Evolutionary conservation across 1,140 invertebrate genomes (phyloP).

Genomic region (Diabrotica undecimpunctata): DNA sequence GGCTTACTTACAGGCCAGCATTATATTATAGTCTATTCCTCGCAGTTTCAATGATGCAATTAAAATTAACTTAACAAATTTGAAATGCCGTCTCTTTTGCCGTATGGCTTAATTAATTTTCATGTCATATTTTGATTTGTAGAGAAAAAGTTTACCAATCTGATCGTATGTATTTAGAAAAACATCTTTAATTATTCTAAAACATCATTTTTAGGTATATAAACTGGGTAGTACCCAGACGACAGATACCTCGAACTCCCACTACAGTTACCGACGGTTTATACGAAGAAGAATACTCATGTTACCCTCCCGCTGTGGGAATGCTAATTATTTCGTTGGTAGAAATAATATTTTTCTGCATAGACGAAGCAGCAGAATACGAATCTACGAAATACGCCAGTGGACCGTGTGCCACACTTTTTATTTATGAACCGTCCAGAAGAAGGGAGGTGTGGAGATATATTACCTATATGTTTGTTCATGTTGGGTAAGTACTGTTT

Average conservation of each 20-base stretch:
- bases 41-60: too few relatives aligned
- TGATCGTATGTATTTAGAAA: too few relatives aligned
- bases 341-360: constrained; percentile 67
- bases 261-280: constrained; percentile 42
- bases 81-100: too few relatives aligned
- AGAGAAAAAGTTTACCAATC: too few relatives aligned
- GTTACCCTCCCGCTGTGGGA: constrained; percentile 79
- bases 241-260: constrained; percentile 8
- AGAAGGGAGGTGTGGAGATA: constrained; percentile 90
- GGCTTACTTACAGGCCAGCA: too few relatives aligned
- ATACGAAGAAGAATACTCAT: constrained; percentile 83
- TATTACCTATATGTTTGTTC: constrained; percentile 94
- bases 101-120: too few relatives aligned
- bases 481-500: constrained; percentile 73
- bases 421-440: constrained; percentile 88
- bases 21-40: too few relatives aligned
- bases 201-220: constrained; percentile 26
- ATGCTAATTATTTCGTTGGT: constrained; percentile 75
- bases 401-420: constrained; percentile 70
- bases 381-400: constrained; percentile 49
- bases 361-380: constrained; percentile 53
- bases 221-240: constrained; percentile 41
- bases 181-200: too few relatives aligned
- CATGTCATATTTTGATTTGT: too few relatives aligned
- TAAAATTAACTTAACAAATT: too few relatives aligned